Evolutionary conservation across 1,140 invertebrate species (phyloP), one percentile per base, ranked within the genome.

Genomic region (Euwallacea similis): DNA sequence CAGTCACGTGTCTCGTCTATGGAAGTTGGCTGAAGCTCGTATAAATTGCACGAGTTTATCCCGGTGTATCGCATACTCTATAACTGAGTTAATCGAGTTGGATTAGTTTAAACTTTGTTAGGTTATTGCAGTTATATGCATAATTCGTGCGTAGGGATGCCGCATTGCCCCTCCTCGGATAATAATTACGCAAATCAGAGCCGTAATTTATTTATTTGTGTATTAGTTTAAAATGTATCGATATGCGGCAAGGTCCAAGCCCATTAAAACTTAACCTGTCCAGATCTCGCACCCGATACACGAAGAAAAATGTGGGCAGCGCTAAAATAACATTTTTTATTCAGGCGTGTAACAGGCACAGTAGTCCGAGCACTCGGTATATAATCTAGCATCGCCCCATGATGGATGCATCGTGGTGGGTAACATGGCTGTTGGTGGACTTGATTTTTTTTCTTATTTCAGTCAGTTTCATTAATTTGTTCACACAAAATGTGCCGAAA

Each of bases 301-400:
- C n/a, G 41, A 50, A 56, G 64, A 66, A 66, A 43, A 66, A 66
- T 66, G 64, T 66, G 64, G 64, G 64, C 54, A 66, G 64, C 53
- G 44, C 13, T 65, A 56, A 66, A 56, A 66, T 55, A 66, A 55
- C 64, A 66, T 58, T 66, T 66, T 66, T 66, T 66, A 56, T 66
- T 66, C 54, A n/a, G 53, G 15, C 60, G 62, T 44, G 16, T 64
- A 41, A 46, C 21, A 33, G 46, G 46, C 46, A 50, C 46, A 21
- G 64, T 66, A 66, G 64, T 56, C 53, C 53, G 46, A 10, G 11
- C 13, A 43, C 53, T 66, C 21, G 53, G 41, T 66, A 66, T 66
- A 66, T 50, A 33, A 10, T 66, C 64, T 66, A 66, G 8, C 54
- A 55, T 66, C 64, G 46, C 64, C n/a, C 42, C 16, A 66, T 66